A percentile compares a stretch with the other conserved stretches of the same genome.
Conservation (phyloP, 2,113 vertebrate genomes). For the Hyperopisus bebe region DNA sequence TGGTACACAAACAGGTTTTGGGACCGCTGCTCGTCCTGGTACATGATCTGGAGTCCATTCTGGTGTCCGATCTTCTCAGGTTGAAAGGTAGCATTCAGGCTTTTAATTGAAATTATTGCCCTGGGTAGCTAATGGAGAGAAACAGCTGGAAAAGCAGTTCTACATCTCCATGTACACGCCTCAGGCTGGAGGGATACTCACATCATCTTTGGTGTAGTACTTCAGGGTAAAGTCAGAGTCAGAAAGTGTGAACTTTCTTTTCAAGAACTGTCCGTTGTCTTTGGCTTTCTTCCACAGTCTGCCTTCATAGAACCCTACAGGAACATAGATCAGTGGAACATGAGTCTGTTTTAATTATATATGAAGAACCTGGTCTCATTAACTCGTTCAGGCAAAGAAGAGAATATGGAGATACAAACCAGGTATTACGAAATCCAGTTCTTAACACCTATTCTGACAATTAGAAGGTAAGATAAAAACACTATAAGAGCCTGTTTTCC, state of each 20-base stretch:
- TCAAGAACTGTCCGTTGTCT: conserved; percentile 57
- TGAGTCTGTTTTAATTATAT: background rate
- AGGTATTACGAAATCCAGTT: background rate
- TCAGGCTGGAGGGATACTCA: conserved; percentile 38
- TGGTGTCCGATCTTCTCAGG: conserved; percentile 75
- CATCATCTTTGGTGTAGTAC: conserved; percentile 64
- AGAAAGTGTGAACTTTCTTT: conserved; percentile 64
- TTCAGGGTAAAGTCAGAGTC: conserved; percentile 57
- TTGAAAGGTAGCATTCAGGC: conserved; percentile 83
- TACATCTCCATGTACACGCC: background rate
- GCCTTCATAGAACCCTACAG: conserved; percentile 56
- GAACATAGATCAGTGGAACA: background rate
- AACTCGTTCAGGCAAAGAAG: background rate
- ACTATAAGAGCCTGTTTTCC: background rate
- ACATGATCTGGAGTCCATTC: conserved; percentile 82
- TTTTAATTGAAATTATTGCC: conserved; percentile 70
- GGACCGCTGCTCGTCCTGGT: conserved; percentile 54
- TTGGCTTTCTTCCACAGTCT: conserved; percentile 66
- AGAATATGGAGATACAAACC: background rate
- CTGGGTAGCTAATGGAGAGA: conserved; percentile 68
- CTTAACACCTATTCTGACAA: background rate
- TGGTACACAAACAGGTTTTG: conserved; percentile 86
- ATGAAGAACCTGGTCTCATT: background rate
- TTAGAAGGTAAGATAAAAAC: background rate
- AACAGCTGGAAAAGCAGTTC: background rate